phyloP scores from a whole-genome alignment of 53 echinoderm and acorn worm genomes.

The Luidia sarsii region DNA sequence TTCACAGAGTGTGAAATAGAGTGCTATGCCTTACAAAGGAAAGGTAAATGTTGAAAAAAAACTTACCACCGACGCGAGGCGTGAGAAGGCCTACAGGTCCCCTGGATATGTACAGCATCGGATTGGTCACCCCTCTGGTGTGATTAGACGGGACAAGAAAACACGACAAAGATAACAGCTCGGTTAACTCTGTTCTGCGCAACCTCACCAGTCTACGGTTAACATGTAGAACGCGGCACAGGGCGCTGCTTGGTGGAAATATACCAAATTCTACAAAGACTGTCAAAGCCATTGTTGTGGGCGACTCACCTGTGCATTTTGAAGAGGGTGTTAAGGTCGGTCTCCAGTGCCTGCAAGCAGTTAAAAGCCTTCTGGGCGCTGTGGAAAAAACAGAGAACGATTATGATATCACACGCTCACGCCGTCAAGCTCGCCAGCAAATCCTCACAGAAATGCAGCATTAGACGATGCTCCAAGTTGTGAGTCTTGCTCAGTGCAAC shows the following conservation, averaged over 20 bases:
- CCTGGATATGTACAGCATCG: slow-evolving; percentile 77
- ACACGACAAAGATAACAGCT: not conserved
- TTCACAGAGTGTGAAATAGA: too few relatives aligned
- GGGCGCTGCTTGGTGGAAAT: too few relatives aligned
- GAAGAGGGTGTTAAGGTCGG: slow-evolving; percentile 82
- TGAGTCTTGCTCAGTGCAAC: too few relatives aligned
- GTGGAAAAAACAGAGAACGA: slow-evolving; percentile 12
- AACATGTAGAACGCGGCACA: too few relatives aligned
- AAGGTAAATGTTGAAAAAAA: too few relatives aligned
- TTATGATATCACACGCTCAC: not conserved
- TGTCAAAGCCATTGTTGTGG: not conserved
- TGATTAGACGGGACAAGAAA: not conserved
- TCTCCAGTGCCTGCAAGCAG: slow-evolving; percentile 85
- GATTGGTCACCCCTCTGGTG: slow-evolving; percentile 59
- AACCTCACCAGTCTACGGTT: too few relatives aligned
- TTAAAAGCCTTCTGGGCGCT: slow-evolving; percentile 91
- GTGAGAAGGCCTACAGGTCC: slow-evolving; percentile 82
- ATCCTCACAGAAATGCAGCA: not conserved
- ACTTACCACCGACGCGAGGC: slow-evolving; percentile 87
- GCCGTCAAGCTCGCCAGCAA: not conserved
- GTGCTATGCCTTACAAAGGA: too few relatives aligned
- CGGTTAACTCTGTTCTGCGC: too few relatives aligned
- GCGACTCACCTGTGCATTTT: slow-evolving; percentile 57
- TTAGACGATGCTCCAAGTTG: too few relatives aligned
- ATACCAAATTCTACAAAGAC: too few relatives aligned